A percentile compares a stretch with the other conserved stretches of the same genome.
Conservation (phyloP, 2,888 invertebrate species). For the Camponotus fellah region DNA sequence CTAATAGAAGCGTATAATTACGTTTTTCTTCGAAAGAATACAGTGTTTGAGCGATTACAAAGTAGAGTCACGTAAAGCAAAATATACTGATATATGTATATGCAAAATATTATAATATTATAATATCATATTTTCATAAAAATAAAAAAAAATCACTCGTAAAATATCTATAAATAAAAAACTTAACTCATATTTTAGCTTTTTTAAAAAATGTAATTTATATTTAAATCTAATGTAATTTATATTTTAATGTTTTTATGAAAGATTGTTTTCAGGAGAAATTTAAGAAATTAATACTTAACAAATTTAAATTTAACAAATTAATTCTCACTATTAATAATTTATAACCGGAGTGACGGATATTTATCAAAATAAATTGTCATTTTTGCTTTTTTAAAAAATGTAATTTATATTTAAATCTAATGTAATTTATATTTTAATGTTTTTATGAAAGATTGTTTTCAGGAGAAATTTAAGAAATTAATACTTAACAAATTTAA, state of each 20-base stretch:
- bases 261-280: not conserved
- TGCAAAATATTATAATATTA: not conserved
- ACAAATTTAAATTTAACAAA: not conserved
- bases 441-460: no score
- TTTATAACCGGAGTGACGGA: not conserved
- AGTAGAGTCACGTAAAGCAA: not conserved
- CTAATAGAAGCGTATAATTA: not conserved
- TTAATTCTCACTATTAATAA: not conserved
- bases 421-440: no score
- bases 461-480: no score
- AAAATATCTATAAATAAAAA: not conserved
- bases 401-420: no score
- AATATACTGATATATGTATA: not conserved
- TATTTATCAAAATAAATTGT: not conserved
- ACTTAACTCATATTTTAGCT: no score
- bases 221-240: not conserved
- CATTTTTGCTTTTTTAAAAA: no score
- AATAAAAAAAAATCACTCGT: no score
- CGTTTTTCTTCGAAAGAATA: not conserved
- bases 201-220: not conserved
- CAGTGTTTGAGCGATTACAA: not conserved
- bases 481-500: no score
- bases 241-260: not conserved
- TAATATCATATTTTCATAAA: not conserved
- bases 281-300: not conserved